Conservation (phyloP, 2,797 vertebrate species). For the Ctenopoma kingsleyae region DNA sequence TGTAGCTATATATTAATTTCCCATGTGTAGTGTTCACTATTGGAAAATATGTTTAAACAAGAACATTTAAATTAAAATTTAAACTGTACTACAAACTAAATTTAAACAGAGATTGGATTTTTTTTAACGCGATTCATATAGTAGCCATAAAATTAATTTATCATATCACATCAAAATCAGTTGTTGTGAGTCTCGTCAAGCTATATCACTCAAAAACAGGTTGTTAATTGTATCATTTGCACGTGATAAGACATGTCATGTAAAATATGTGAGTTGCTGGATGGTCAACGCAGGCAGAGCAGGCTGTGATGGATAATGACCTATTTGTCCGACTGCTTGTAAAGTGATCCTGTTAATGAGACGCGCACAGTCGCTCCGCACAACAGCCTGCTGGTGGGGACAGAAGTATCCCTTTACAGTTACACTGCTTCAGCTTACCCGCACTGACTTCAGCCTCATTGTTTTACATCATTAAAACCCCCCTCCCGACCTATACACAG, state of each 20-base stretch:
- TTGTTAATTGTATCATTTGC: neutral
- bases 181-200: neutral
- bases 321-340: conserved; percentile 72
- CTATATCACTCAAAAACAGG: neutral
- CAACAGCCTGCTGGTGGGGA: conserved; percentile 78
- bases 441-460: conserved; percentile 69
- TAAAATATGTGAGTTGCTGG: conserved; percentile 6
- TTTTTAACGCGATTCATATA: neutral
- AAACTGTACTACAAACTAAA: too few relatives aligned
- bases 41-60: neutral
- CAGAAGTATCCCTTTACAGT: conserved; percentile 74
- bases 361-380: conserved; percentile 54
- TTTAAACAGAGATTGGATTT: conserved; percentile 24
- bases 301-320: conserved; percentile 62
- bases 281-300: conserved; percentile 12
- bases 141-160: neutral
- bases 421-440: conserved; percentile 67
- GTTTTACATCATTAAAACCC: conserved; percentile 68
- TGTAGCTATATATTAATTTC: neutral
- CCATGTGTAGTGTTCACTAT: neutral
- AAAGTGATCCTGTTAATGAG: conserved; percentile 79
- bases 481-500: neutral
- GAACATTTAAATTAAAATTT: neutral
- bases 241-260: neutral
- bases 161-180: neutral